Evolutionary conservation across 2,113 vertebrate species (phyloP).

Genomic region (Atrichornis clamosus): DNA sequence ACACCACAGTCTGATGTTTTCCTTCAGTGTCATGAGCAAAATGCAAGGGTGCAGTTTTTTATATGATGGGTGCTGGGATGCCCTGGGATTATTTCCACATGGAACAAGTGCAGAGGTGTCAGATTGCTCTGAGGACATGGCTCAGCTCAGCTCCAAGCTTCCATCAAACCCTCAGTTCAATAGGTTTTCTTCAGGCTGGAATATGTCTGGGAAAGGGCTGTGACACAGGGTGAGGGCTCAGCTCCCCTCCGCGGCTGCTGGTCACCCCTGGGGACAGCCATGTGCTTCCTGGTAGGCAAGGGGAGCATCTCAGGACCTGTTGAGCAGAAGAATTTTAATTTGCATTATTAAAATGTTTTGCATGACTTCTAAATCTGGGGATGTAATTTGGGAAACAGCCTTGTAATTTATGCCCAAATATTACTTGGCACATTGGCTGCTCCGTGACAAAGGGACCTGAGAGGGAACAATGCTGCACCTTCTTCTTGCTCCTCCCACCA

Average conservation of each 20-base stretch:
- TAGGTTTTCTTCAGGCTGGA: background rate
- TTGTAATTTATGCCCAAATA: constrained; percentile 52
- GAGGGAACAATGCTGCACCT: constrained; percentile 33
- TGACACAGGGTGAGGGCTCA: rapidly evolving
- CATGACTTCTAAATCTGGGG: background rate
- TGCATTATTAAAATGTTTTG: background rate
- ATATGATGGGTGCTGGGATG: rapidly evolving
- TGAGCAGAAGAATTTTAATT: background rate
- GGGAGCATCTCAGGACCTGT: background rate
- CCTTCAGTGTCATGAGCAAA: background rate
- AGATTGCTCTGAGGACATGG: background rate
- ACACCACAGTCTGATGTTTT: rapidly evolving
- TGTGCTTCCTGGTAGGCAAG: rapidly evolving
- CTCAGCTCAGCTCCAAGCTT: background rate
- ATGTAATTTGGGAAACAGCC: constrained; percentile 35
- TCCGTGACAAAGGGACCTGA: background rate
- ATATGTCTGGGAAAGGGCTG: background rate
- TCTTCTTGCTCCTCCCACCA: constrained; percentile 37
- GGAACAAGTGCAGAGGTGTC: background rate
- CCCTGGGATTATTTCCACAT: background rate
- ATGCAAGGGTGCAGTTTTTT: background rate
- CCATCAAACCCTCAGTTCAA: background rate
- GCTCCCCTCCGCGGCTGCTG: background rate
- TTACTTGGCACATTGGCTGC: constrained; percentile 36
- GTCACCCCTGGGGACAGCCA: background rate